Evolutionary conservation across 2,888 invertebrate genomes (phyloP).

Genomic region (Ormia ochracea): DNA sequence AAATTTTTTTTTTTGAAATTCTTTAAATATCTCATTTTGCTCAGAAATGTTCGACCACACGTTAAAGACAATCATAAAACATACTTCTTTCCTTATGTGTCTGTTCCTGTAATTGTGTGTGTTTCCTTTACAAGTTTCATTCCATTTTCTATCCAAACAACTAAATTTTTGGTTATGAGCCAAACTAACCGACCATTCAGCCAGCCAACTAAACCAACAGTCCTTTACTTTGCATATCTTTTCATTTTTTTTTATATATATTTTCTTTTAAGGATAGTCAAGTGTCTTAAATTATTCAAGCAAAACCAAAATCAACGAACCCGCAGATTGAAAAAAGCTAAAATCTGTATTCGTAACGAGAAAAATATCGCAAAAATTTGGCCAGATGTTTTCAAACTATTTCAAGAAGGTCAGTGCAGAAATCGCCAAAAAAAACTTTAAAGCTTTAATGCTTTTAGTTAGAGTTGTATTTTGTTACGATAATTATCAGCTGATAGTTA

Average conservation of each 20-base stretch:
- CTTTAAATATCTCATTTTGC: conserved; percentile 29
- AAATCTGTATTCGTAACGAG: too few species aligned
- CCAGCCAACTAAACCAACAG: conserved; percentile 26
- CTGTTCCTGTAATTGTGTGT: background rate
- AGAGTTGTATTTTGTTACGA: too few species aligned
- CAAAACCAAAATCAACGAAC: conserved; percentile 58
- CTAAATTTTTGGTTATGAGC: conserved; percentile 48
- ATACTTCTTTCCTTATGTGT: conserved; percentile 33
- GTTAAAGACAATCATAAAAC: conserved; percentile 49
- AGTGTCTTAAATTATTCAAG: conserved; percentile 56
- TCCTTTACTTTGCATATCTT: background rate
- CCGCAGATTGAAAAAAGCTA: conserved; percentile 39
- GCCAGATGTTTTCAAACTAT: too few species aligned
- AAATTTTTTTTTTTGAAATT: background rate
- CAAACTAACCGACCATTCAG: conserved; percentile 34
- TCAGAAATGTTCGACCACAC: conserved; percentile 51
- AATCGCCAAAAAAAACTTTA: too few species aligned
- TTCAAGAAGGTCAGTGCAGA: too few species aligned
- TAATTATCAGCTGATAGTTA: too few species aligned
- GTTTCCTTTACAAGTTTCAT: too few species aligned
- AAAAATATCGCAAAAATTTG: too few species aligned
- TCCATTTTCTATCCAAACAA: conserved; percentile 7
- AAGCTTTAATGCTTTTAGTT: too few species aligned
- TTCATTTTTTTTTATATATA: background rate
- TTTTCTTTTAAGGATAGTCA: conserved; percentile 28